phyloP scores from a whole-genome alignment of 2,113 vertebrate genomes.

The Orcinus orca region DNA sequence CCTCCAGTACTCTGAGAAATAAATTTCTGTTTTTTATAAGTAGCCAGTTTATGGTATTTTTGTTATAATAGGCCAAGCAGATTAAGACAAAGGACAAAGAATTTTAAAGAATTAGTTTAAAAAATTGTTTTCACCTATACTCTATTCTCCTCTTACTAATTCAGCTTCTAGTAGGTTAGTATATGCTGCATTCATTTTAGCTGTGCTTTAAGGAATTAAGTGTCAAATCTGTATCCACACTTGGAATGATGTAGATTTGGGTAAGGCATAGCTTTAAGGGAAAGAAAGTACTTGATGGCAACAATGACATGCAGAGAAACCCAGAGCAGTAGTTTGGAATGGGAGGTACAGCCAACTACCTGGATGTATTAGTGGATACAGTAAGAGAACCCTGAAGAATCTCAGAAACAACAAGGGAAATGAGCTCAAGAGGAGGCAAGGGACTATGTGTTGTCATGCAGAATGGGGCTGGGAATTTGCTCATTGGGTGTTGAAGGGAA shows the following conservation, averaged over 20 bases:
- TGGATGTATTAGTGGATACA: not conserved
- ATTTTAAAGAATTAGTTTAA: not conserved
- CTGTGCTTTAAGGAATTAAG: not conserved
- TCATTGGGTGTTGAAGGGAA: not conserved
- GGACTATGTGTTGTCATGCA: not conserved
- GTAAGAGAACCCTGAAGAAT: not conserved
- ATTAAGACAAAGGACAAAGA: not conserved
- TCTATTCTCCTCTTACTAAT: not conserved
- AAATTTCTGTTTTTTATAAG: not conserved
- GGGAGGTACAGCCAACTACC: not conserved
- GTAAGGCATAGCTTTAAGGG: not conserved
- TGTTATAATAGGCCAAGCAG: not conserved
- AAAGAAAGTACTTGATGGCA: not conserved
- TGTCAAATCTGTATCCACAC: not conserved
- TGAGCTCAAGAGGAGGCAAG: not conserved
- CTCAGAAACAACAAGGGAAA: not conserved
- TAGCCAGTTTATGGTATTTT: not conserved
- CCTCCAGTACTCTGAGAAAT: not conserved
- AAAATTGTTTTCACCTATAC: not conserved
- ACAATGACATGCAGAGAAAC: not conserved
- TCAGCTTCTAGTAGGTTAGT: not conserved
- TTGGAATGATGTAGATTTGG: not conserved
- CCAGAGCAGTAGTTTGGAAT: not conserved
- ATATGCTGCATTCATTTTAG: not conserved
- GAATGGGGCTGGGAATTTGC: not conserved